These are phyloP conservation scores for Spizella passerina DNA, from an alignment of 2,797 vertebrate species.

Conservation along the genomic window DNA sequence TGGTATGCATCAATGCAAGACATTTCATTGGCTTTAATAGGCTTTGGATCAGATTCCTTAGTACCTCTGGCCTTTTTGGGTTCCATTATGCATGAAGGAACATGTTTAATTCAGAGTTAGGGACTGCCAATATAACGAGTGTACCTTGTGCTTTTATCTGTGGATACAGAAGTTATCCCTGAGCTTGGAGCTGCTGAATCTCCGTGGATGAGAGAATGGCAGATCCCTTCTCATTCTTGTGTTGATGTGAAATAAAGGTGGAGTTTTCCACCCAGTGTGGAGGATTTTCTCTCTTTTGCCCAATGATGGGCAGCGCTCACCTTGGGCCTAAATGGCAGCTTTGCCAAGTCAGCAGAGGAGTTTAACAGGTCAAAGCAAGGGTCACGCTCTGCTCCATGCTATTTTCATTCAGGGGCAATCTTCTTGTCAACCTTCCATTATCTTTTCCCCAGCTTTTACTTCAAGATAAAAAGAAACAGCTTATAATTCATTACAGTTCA, in stretches of 20 bases:
- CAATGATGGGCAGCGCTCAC: neutral
- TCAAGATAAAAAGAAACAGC: slow-evolving; percentile 66
- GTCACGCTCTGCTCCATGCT: neutral
- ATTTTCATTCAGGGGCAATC: neutral
- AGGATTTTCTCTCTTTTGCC: neutral
- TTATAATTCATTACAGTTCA: slow-evolving; percentile 79
- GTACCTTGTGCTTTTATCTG: neutral
- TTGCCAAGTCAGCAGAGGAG: neutral
- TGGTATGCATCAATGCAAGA: neutral
- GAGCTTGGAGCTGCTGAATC: neutral
- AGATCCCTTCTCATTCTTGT: neutral
- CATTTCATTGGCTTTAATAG: slow-evolving; percentile 22
- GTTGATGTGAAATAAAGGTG: neutral
- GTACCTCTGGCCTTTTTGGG: neutral
- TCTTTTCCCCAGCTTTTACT: slow-evolving; percentile 59
- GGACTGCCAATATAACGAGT: neutral
- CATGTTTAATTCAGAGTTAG: slow-evolving; percentile 46
- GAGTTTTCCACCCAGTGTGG: neutral
- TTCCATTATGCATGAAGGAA: slow-evolving; percentile 40
- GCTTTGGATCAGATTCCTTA: slow-evolving; percentile 1
- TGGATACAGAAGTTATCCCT: neutral
- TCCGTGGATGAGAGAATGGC: accelerated
- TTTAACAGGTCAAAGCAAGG: neutral
- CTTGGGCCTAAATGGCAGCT: neutral
- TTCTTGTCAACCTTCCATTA: slow-evolving; percentile 30